Conservation (phyloP, 2,797 vertebrate genomes). For the Hozukius guyotensis region DNA sequence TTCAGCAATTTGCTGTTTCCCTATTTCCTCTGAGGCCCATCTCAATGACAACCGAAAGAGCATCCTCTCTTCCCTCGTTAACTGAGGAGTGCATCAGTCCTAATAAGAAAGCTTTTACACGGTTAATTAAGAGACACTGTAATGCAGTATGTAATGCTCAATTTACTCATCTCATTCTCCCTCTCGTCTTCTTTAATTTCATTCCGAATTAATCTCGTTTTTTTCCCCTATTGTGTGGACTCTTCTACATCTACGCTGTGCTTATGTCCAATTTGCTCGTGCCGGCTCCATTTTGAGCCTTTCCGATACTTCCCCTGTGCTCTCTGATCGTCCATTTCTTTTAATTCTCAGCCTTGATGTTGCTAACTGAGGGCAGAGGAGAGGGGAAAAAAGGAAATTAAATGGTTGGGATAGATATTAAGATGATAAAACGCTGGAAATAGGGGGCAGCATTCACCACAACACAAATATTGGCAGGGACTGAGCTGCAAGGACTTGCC, state of each 20-base stretch:
- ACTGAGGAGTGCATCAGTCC: slow-evolving; percentile 70
- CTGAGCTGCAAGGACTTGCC: slow-evolving; percentile 42
- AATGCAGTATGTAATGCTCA: slow-evolving; percentile 80
- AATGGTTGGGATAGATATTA: slow-evolving; percentile 46
- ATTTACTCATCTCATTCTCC: slow-evolving; percentile 76
- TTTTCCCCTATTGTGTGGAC: slow-evolving; percentile 41
- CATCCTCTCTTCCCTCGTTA: slow-evolving; percentile 67
- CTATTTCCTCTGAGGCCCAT: slow-evolving; percentile 52
- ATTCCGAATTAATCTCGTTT: slow-evolving; percentile 71
- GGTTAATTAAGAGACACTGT: slow-evolving; percentile 83
- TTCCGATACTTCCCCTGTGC: slow-evolving; percentile 26
- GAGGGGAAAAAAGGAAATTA: slow-evolving; percentile 15
- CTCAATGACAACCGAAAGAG: slow-evolving; percentile 67
- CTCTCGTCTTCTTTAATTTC: slow-evolving; percentile 73
- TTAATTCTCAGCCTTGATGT: slow-evolving; percentile 60
- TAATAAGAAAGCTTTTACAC: slow-evolving; percentile 85
- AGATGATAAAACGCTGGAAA: slow-evolving; percentile 58
- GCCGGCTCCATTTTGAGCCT: slow-evolving; percentile 70
- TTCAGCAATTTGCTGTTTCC: slow-evolving; percentile 40
- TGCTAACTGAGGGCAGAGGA: slow-evolving; percentile 56
- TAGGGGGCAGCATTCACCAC: slow-evolving; percentile 45
- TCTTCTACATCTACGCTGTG: slow-evolving; percentile 43
- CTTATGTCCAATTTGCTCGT: slow-evolving; percentile 54
- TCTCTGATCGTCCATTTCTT: slow-evolving; percentile 52
- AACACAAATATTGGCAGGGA: slow-evolving; percentile 59